These are phyloP conservation scores for Lethenteron reissneri DNA, from an alignment of 2,113 vertebrate genomes.

Conservation along the genomic window DNA sequence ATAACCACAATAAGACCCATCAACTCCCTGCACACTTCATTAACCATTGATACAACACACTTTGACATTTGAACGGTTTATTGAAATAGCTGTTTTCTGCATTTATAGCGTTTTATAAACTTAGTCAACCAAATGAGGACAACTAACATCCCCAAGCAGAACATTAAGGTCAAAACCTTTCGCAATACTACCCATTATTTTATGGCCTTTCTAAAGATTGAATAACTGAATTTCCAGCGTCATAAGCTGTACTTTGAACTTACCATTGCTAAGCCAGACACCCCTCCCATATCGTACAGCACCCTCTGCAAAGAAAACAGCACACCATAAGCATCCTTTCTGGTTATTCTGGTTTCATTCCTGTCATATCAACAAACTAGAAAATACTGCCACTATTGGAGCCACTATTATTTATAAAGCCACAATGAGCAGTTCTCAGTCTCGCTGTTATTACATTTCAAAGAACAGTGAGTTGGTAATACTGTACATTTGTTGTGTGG, in stretches of 20 bases:
- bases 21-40: too few relatives aligned
- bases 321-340: not conserved
- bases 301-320: slow-evolving; percentile 20
- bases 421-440: not conserved
- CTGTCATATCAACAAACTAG: not conserved
- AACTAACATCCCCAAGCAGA: not conserved
- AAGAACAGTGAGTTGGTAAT: not conserved
- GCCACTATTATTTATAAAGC: not conserved
- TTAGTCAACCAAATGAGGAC: too few relatives aligned
- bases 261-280: slow-evolving; percentile 26
- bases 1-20: not conserved
- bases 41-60: too few relatives aligned
- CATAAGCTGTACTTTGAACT: not conserved
- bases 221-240: not conserved
- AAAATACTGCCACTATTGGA: not conserved
- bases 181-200: not conserved
- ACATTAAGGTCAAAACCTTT: not conserved
- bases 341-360: not conserved
- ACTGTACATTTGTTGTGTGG: not conserved
- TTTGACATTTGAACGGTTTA: too few relatives aligned
- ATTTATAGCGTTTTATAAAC: too few relatives aligned
- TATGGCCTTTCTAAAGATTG: not conserved
- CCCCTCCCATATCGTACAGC: slow-evolving; percentile 26
- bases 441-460: not conserved
- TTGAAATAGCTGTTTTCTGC: too few relatives aligned